phyloP scores from a whole-genome alignment of 2,888 invertebrate genomes.

The Catonia carolina region DNA sequence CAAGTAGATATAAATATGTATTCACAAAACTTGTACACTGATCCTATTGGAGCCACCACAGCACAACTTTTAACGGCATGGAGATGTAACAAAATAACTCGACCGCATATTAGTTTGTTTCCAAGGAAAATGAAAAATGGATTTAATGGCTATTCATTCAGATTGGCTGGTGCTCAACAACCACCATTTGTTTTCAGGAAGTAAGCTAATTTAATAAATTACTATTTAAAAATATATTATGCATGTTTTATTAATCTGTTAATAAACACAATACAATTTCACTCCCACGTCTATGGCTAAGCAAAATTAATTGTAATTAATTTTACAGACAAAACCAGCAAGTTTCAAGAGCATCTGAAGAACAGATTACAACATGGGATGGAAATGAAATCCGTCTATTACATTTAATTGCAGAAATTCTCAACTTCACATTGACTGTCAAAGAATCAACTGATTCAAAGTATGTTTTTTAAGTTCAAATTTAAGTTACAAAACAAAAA shows the following conservation, averaged over 20 bases:
- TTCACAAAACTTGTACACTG: slow-evolving; percentile 64
- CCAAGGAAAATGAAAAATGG: slow-evolving; percentile 60
- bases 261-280: no score
- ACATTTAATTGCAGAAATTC: slow-evolving; percentile 52
- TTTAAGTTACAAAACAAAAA: not conserved
- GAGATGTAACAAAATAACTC: slow-evolving; percentile 56
- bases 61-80: slow-evolving; percentile 65
- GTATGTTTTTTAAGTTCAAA: slow-evolving; percentile 40
- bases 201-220: slow-evolving; percentile 41
- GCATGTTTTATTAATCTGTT: no score
- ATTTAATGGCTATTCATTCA: slow-evolving; percentile 68
- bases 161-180: slow-evolving; percentile 60
- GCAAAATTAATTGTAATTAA: no score
- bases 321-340: slow-evolving; percentile 38
- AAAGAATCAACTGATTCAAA: slow-evolving; percentile 46
- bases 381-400: slow-evolving; percentile 67
- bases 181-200: slow-evolving; percentile 66
- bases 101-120: slow-evolving; percentile 56
- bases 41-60: slow-evolving; percentile 63
- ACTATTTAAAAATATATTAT: no score
- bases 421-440: slow-evolving; percentile 68
- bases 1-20: slow-evolving; percentile 61
- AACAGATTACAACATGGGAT: slow-evolving; percentile 51
- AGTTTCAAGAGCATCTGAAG: slow-evolving; percentile 45
- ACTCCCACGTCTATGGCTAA: no score